Evolutionary conservation across 2,113 vertebrate genomes (phyloP), one percentile per base, ranked within the genome.

Genomic region (Sinocyclocheilus rhinocerous): DNA sequence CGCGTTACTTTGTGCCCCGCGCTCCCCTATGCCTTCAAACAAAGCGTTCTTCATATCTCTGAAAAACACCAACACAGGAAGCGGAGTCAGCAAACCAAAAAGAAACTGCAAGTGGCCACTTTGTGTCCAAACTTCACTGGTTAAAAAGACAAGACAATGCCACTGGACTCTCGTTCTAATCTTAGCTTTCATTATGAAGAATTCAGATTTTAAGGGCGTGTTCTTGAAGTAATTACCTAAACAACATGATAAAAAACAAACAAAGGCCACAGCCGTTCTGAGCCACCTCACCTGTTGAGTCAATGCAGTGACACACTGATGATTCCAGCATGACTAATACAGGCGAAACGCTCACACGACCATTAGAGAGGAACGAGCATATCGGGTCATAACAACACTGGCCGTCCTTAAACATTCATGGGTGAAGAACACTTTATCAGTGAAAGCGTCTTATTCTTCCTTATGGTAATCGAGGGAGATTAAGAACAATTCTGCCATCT

Each of bases 261-360:
- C 69, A 13, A 83, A 91, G 86, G 90, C 92, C 89, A 88, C 91
- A 79, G 52, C 79, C 12, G 79, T 65, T 67, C 90, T 12, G 3
- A 4, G 63, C 90, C 90, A 88, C 81, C 29, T 90, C 85, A 86
- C 87, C 77, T 90, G 91, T 81, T 91, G 92, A 94, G 89, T 92
- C 89, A 92, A 29, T 48, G 86, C 75, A 36, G 82, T 83, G 90
- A 82, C 72, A 87, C 87, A 90, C 33, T 73, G 79, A 87, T 65
- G 85, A 55, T 26, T 70, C 87, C 55, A 85, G 24, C 77, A 85
- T 91, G 89, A 92, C 84, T 90, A 86, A 93, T 86, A 16, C 81
- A 52, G 84, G 42, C 36, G 85, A 84, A 83, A 69, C 83, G 52
- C 89, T 26, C 22, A 87, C 65, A 69, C 10, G 42, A 55, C 26